Percentiles rank a stretch among this genome's conserved stretches.
Conservation (phyloP, 2,888 invertebrate species). For the Hemistola chrysoprasaria region DNA sequence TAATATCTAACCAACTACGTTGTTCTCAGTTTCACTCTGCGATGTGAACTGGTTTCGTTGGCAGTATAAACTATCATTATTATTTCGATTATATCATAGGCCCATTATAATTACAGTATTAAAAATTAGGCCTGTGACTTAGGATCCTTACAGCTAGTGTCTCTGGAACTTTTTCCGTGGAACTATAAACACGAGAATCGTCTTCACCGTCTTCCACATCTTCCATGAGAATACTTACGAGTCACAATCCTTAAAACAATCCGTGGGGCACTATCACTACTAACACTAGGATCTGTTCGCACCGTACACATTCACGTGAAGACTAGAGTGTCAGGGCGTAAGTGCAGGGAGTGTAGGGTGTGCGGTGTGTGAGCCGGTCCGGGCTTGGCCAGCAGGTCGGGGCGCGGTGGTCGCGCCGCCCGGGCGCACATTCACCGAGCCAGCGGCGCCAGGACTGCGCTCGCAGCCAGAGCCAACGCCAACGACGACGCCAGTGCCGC, state of each 20-base stretch:
- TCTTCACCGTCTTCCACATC: slow-evolving; percentile 35
- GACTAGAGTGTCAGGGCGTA: slow-evolving; percentile 71
- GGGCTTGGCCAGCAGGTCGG: slow-evolving; percentile 70
- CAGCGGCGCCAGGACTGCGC: slow-evolving; percentile 72
- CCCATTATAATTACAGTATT: slow-evolving; percentile 64
- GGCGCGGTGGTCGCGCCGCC: slow-evolving; percentile 69
- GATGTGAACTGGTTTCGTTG: slow-evolving; percentile 11
- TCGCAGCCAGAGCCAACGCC: slow-evolving; percentile 70
- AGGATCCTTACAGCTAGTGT: slow-evolving; percentile 50
- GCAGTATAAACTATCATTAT: slow-evolving; percentile 41
- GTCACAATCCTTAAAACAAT: slow-evolving; percentile 30
- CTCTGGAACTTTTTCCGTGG: slow-evolving; percentile 32
- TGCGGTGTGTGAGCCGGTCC: slow-evolving; percentile 68
- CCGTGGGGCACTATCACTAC: slow-evolving; percentile 44
- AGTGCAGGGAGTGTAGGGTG: slow-evolving; percentile 62
- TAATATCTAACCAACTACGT: slow-evolving; percentile 59
- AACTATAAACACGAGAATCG: slow-evolving; percentile 20
- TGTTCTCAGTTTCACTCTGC: slow-evolving; percentile 34
- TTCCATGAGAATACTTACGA: slow-evolving; percentile 38
- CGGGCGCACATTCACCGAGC: slow-evolving; percentile 80
- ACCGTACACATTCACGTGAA: slow-evolving; percentile 59
- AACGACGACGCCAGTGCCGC: slow-evolving; percentile 75
- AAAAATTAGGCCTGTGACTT: slow-evolving; percentile 66
- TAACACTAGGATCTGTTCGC: slow-evolving; percentile 29
- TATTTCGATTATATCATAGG: slow-evolving; percentile 72